These are phyloP conservation scores for Gavia stellata DNA, from an alignment of 2,113 vertebrate species.

Conservation along the genomic window DNA sequence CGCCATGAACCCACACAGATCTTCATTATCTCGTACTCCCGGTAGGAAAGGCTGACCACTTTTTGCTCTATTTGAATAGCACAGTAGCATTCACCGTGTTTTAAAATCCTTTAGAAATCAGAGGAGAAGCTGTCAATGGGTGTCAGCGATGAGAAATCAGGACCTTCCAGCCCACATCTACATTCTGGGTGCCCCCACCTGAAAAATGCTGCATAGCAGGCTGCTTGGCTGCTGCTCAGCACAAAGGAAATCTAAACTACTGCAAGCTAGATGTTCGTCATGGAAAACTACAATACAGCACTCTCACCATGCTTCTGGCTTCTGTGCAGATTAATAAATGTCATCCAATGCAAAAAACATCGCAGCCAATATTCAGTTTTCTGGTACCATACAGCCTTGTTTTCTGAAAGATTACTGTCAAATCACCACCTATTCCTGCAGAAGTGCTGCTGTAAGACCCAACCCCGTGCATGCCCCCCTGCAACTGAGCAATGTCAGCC, in stretches of 20 bases:
- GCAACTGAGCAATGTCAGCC: background rate
- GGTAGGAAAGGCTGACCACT: background rate
- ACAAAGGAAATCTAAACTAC: background rate
- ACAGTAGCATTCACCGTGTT: background rate
- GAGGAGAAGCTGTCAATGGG: background rate
- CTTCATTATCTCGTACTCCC: accelerated
- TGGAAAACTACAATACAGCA: background rate
- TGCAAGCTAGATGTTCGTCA: background rate
- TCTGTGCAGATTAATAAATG: background rate
- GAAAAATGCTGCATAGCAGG: background rate
- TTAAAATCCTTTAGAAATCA: background rate
- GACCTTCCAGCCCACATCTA: background rate
- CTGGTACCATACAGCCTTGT: background rate
- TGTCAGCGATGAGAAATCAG: background rate
- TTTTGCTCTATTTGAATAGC: background rate
- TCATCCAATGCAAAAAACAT: background rate
- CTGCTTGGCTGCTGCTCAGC: background rate
- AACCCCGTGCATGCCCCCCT: accelerated
- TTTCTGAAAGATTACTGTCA: background rate
- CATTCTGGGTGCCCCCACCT: accelerated
- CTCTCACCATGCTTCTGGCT: background rate
- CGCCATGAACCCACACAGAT: background rate
- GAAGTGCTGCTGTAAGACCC: background rate
- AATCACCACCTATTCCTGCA: background rate
- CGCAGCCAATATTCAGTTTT: background rate